phyloP scores from a whole-genome alignment of 2,797 vertebrate genomes.

The Myripristis jacobus region DNA sequence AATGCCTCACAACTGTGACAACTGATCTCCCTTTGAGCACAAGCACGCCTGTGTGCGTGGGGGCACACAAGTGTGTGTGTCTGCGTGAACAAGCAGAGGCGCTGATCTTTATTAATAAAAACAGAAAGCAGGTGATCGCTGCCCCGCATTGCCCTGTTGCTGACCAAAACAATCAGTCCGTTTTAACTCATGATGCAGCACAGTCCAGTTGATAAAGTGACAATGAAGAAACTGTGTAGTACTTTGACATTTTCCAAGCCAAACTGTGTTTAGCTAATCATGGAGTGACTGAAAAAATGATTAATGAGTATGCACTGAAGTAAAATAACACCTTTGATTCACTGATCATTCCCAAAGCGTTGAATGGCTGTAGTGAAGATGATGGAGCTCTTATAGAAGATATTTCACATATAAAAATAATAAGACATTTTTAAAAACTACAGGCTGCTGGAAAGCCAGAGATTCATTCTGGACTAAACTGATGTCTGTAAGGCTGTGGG shows the following conservation, averaged over 20 bases:
- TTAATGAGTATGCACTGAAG: background rate
- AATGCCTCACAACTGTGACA: constrained; percentile 90
- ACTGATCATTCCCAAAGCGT: background rate
- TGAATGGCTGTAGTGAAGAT: background rate
- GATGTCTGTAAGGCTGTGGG: background rate
- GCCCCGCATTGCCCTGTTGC: background rate
- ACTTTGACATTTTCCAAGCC: background rate
- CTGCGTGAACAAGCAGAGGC: background rate
- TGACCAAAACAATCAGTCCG: background rate
- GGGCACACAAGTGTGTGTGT: background rate
- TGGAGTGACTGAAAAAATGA: background rate
- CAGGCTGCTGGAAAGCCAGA: background rate
- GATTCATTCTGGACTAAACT: background rate
- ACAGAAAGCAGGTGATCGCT: constrained; percentile 16
- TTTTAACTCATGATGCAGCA: background rate
- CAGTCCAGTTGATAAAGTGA: background rate
- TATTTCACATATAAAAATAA: background rate
- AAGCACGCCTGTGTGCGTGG: constrained; percentile 12
- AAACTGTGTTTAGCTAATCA: background rate
- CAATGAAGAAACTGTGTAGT: background rate
- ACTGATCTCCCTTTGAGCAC: constrained; percentile 70
- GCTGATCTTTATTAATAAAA: constrained; percentile 2
- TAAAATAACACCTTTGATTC: background rate
- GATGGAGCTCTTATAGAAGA: background rate
- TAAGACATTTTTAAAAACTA: background rate